phyloP scores from a whole-genome alignment of 2,113 vertebrate species.

The Colinus virginianus region DNA sequence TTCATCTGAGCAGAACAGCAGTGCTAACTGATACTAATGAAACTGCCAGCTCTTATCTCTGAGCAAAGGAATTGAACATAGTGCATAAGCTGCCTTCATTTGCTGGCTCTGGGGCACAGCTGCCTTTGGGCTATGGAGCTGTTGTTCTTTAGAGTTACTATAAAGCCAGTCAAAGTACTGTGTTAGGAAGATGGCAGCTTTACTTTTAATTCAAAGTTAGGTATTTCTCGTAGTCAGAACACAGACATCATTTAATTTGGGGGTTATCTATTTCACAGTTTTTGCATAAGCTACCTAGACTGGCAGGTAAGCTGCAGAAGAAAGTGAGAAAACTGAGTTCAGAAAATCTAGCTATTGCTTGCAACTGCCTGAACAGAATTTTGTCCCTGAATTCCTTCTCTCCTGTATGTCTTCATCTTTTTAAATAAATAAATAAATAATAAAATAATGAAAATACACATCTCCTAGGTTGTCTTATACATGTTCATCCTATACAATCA shows the following conservation, averaged over 20 bases:
- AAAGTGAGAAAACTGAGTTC: neutral
- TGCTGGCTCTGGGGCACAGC: neutral
- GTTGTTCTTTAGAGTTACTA: neutral
- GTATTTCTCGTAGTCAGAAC: neutral
- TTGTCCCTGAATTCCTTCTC: neutral
- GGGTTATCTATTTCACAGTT: neutral
- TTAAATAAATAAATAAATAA: too few relatives aligned
- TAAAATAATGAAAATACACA: neutral
- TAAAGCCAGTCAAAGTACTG: neutral
- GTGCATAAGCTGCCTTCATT: neutral
- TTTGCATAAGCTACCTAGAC: neutral
- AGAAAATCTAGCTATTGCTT: neutral
- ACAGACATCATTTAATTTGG: neutral
- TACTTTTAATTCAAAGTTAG: neutral
- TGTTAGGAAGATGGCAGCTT: neutral
- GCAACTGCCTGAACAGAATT: neutral
- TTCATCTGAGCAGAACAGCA: neutral
- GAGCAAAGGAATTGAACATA: neutral
- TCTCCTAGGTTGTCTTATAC: neutral
- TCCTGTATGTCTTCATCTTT: neutral
- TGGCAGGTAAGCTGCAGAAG: neutral
- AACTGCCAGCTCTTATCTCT: neutral
- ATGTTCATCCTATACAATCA: neutral
- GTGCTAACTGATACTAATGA: neutral
- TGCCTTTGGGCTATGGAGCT: neutral